A percentile compares a stretch with the other conserved stretches of the same genome.
Conservation (phyloP, 2,113 vertebrate genomes). For the Peucedramus taeniatus region DNA sequence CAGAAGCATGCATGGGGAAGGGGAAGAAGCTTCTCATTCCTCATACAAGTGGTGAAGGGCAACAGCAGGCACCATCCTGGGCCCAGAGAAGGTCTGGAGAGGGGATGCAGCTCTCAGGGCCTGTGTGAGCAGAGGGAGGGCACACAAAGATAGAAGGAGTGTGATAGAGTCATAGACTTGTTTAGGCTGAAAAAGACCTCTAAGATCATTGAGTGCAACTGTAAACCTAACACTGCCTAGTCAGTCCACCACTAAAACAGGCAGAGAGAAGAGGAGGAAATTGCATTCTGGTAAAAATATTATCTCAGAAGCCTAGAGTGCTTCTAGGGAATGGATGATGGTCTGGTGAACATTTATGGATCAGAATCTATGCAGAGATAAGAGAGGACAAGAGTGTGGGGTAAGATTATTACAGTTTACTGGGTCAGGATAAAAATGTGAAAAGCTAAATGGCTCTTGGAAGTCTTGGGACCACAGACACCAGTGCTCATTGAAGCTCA, state of each 20-base stretch:
- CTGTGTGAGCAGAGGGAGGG: neutral
- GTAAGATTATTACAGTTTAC: neutral
- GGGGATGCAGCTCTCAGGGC: neutral
- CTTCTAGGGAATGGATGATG: neutral
- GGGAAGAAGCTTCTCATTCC: neutral
- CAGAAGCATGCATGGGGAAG: neutral
- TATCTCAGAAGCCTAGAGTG: neutral
- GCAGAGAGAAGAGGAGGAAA: neutral
- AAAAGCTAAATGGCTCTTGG: neutral
- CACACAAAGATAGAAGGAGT: rapidly evolving
- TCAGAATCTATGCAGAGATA: neutral
- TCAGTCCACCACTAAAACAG: no score
- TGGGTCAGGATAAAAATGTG: neutral
- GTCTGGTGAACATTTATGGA: neutral
- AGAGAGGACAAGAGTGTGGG: neutral
- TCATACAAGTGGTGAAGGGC: neutral
- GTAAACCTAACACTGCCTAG: neutral
- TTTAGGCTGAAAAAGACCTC: neutral
- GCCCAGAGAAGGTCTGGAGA: neutral
- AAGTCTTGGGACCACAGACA: neutral
- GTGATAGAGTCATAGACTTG: neutral
- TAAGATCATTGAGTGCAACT: neutral
- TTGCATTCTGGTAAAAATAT: neutral
- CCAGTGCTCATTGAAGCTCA: neutral
- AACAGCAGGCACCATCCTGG: neutral